phyloP scores from a whole-genome alignment of 2,113 vertebrate species.

The Lepisosteus osseus region DNA sequence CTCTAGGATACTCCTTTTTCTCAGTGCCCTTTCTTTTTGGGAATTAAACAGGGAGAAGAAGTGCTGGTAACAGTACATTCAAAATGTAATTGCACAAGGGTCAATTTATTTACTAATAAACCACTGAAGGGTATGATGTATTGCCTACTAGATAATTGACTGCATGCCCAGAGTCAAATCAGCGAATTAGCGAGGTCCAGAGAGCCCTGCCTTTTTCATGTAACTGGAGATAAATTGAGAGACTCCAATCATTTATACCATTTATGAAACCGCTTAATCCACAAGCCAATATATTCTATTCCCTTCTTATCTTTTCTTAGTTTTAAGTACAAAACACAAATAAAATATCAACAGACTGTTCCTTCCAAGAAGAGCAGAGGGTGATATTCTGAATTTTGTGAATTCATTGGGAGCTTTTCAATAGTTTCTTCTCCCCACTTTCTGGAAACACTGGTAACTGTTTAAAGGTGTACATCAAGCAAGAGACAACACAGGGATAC shows the following conservation, averaged over 20 bases:
- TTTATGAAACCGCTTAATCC: no score
- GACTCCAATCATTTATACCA: constrained; percentile 40
- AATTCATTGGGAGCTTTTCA: no score
- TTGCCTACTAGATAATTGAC: background rate
- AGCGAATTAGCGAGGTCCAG: background rate
- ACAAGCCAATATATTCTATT: no score
- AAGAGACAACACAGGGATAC: no score
- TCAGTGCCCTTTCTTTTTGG: background rate
- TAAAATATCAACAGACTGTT: no score
- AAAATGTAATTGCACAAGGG: constrained; percentile 4
- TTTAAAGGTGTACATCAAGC: no score
- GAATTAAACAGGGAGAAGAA: background rate
- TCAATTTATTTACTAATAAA: background rate
- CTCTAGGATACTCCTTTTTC: background rate
- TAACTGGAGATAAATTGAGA: background rate
- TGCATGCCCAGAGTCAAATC: background rate
- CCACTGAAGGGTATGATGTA: background rate
- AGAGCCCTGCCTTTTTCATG: background rate
- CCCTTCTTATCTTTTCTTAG: background rate
- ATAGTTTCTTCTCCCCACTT: no score
- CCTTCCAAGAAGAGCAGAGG: no score
- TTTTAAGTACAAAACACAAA: no score
- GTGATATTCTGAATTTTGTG: no score
- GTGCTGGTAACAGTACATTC: background rate
- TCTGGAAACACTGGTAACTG: no score